Evolutionary conservation across 1,140 invertebrate genomes (phyloP), one percentile per base, ranked within the genome.

Genomic region (Branchinecta lynchi): DNA sequence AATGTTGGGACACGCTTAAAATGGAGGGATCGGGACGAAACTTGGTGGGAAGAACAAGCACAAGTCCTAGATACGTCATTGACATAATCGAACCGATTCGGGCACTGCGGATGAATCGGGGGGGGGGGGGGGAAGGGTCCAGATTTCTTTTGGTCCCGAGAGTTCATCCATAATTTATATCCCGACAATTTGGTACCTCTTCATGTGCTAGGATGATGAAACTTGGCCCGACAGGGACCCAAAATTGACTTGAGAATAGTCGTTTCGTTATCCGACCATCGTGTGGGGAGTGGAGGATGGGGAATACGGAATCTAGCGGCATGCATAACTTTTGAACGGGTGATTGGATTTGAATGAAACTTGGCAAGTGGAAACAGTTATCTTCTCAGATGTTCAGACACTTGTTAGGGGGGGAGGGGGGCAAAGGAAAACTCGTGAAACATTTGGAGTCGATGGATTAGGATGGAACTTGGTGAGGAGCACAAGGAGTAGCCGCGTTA

Each of bases 21-120:
- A n/a, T 51, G 46, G 46, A 51, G 46, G 46, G 46, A 51, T 51
- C n/a, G 46, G 46, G 46, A 51, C n/a, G 46, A 51, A 51, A 51
- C 46, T 51, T 51, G 46, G 46, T 51, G 46, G 46, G 9, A 51
- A 51, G 46, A 51, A 51, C n/a, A 51, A 51, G 46, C 46, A 51
- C 9, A 51, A 51, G 46, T 51, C 46, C 46, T 51, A 51, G 46
- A 51, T 51, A 51, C n/a, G 46, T 51, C 9, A n/a, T 51, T 51
- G 46, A 51, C n/a, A 51, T 51, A 51, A 51, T n/a, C 46, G 46
- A n/a, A 51, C 9, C 46, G 21, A 15, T 66, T n/a, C n/a, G 46
- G 9, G 9, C 46, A 9, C 9, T 51, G 9, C n/a, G 46, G 46
- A n/a, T 9, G 46, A 51, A n/a, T 51, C n/a, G 46, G 46, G 46